A percentile compares a stretch with the other conserved stretches of the same genome.
phyloP scores from a whole-genome alignment of 1,140 invertebrate species.

The Bombus balteatus region DNA sequence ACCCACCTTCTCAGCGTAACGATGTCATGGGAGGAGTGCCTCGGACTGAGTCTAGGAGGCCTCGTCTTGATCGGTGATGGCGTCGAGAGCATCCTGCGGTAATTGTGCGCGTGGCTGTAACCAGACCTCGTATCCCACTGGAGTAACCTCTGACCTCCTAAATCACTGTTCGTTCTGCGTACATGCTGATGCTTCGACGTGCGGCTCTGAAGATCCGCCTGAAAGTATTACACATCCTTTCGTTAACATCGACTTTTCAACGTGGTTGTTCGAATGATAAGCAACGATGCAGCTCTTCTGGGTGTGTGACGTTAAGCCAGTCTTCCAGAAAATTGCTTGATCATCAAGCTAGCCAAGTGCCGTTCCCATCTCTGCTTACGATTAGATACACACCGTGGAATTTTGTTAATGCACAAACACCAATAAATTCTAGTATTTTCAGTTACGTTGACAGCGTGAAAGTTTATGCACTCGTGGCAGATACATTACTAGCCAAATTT shows the following conservation, averaged over 20 bases:
- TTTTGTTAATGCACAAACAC: constrained; percentile 8
- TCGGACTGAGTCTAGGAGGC: constrained; percentile 82
- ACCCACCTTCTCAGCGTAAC: constrained; percentile 80
- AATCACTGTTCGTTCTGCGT: constrained; percentile 85
- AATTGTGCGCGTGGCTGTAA: constrained; percentile 77
- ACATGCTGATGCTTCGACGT: constrained; percentile 82
- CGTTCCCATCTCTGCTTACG: constrained; percentile 1
- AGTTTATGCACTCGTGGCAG: no score
- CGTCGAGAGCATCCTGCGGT: constrained; percentile 84
- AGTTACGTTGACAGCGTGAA: no score
- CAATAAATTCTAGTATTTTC: no score
- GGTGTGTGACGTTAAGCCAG: constrained; percentile 13
- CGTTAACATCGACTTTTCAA: constrained; percentile 1
- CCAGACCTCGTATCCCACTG: constrained; percentile 84
- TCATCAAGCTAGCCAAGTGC: background rate
- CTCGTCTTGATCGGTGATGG: constrained; percentile 85
- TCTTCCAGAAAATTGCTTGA: constrained; percentile 2
- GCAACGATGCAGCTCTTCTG: background rate
- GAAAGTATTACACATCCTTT: constrained; percentile 52
- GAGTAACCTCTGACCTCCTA: constrained; percentile 84
- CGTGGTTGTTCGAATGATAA: background rate
- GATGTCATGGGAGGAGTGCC: constrained; percentile 81
- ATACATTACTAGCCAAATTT: background rate
- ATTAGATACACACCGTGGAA: background rate
- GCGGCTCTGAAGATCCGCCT: constrained; percentile 84